phyloP scores from a whole-genome alignment of 1,140 invertebrate genomes.

The Streblospio benedicti region DNA sequence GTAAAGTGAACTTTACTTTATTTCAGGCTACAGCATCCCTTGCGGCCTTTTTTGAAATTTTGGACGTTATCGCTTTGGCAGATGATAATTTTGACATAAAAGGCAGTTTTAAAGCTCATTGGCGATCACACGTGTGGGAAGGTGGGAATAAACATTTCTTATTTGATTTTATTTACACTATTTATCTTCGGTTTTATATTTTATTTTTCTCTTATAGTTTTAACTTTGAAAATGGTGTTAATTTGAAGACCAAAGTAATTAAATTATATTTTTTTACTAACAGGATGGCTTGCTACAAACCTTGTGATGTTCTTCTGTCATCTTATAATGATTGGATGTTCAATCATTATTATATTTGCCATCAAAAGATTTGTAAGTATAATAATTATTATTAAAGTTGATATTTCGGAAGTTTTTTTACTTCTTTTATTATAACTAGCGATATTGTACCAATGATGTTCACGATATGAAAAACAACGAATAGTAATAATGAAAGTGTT shows the following conservation, averaged over 20 bases:
- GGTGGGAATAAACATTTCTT: slow-evolving; percentile 6
- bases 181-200: not conserved
- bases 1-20: too few relatives aligned
- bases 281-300: slow-evolving; percentile 17
- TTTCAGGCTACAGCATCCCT: slow-evolving; percentile 4
- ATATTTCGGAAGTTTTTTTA: not conserved
- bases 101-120: slow-evolving; percentile 16
- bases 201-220: not conserved
- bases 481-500: not conserved
- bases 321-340: slow-evolving; percentile 10
- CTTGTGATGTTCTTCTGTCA: slow-evolving; percentile 16
- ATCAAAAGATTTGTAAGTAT: slow-evolving; percentile 17
- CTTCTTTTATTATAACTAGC: not conserved
- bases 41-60: slow-evolving; percentile 12
- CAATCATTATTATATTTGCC: slow-evolving; percentile 8
- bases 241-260: not conserved
- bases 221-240: not conserved
- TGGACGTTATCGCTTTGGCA: slow-evolving; percentile 12
- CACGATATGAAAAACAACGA: not conserved
- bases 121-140: slow-evolving; percentile 19
- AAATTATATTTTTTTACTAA: not conserved
- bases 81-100: slow-evolving; percentile 14
- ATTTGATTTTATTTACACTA: not conserved
- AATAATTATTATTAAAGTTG: not conserved
- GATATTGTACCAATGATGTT: not conserved